These are phyloP conservation scores for Alca torda DNA, from an alignment of 2,797 vertebrate genomes.

Conservation along the genomic window DNA sequence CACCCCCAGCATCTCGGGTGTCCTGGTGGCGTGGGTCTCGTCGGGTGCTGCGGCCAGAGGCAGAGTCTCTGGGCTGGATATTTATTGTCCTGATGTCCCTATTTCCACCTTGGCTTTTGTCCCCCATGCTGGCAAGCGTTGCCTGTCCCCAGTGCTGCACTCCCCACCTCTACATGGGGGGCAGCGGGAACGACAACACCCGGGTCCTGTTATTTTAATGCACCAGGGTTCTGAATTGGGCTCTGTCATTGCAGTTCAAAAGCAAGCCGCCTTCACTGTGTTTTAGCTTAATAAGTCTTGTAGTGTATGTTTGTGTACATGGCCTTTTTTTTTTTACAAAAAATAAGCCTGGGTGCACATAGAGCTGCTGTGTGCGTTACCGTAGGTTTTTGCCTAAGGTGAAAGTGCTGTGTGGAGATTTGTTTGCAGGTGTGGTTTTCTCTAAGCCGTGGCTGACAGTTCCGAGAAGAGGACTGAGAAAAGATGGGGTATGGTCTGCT, in stretches of 20 bases:
- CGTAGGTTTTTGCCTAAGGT: not conserved
- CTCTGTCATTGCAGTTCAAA: not conserved
- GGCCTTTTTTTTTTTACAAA: not conserved
- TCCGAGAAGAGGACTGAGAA: not conserved
- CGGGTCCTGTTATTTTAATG: not conserved
- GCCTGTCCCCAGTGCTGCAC: fast-evolving
- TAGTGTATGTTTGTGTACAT: not conserved
- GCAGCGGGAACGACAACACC: not conserved
- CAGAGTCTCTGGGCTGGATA: not conserved
- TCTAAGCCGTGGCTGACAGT: not conserved
- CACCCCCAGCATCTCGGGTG: fast-evolving
- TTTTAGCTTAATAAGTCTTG: not conserved
- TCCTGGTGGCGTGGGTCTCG: not conserved
- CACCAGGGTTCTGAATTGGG: not conserved
- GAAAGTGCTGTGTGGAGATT: not conserved
- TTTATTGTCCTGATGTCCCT: not conserved
- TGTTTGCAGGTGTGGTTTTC: not conserved
- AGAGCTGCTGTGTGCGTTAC: not conserved
- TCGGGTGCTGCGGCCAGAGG: not conserved
- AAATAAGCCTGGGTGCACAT: not conserved
- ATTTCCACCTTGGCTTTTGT: not conserved
- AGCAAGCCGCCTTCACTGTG: not conserved
- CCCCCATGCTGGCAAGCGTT: fast-evolving
- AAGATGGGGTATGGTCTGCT: not conserved
- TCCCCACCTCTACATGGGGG: fast-evolving